Conservation (phyloP, 2,797 vertebrate species). For the Enteromius argenteus region DNA sequence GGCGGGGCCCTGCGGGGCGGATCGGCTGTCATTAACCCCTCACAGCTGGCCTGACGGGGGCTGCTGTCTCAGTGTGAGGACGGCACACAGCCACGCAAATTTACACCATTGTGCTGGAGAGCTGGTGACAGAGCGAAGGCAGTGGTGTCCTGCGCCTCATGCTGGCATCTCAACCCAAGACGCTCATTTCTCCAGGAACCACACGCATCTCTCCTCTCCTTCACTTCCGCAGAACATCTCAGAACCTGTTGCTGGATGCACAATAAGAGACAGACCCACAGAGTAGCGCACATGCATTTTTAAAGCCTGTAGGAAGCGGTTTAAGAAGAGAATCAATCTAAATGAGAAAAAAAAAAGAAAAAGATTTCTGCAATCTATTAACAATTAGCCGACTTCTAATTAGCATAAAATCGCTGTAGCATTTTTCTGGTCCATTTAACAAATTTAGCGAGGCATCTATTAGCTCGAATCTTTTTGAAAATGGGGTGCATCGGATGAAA, state of each 20-base stretch:
- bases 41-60: constrained; percentile 58
- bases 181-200: constrained; percentile 55
- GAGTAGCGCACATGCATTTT: not conserved
- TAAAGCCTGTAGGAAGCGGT: not conserved
- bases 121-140: constrained; percentile 52
- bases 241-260: constrained; percentile 33
- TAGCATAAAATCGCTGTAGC: constrained; percentile 77
- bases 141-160: constrained; percentile 37
- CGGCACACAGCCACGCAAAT: constrained; percentile 49
- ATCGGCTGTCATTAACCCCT: constrained; percentile 61
- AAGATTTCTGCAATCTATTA: constrained; percentile 75
- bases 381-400: constrained; percentile 77
- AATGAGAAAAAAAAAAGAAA: constrained; percentile 42
- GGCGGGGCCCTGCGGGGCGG: constrained; percentile 47
- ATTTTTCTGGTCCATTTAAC: constrained; percentile 82
- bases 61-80: constrained; percentile 31
- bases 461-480: constrained; percentile 55
- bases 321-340: not conserved
- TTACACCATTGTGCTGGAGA: constrained; percentile 50
- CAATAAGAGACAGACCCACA: not conserved
- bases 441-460: constrained; percentile 54
- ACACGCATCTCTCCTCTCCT: constrained; percentile 17
- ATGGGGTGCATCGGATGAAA: constrained; percentile 37
- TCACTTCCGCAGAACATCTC: constrained; percentile 38
- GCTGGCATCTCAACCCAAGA: constrained; percentile 69